Evolutionary conservation across 2,888 invertebrate species (phyloP).

Genomic region (Acleris cristana): DNA sequence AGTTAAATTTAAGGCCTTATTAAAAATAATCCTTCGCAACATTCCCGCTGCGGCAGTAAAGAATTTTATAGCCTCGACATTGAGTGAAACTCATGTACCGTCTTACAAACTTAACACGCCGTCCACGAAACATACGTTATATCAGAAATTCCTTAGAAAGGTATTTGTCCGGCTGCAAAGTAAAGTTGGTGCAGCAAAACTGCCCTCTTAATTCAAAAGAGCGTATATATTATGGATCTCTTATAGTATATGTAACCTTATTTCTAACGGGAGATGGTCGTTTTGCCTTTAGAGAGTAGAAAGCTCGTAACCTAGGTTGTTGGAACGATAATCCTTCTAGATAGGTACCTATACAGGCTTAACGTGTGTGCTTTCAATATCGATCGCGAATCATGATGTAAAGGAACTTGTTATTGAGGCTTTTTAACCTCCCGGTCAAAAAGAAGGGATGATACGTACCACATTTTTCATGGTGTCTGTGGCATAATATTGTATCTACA

Average conservation of each 20-base stretch:
- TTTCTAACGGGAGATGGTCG: no score
- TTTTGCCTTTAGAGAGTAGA: background rate
- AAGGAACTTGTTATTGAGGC: no score
- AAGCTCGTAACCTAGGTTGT: background rate
- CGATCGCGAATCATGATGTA: no score
- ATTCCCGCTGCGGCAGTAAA: constrained; percentile 24
- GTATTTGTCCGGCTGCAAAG: constrained; percentile 15
- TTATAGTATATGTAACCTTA: no score
- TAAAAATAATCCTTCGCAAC: constrained; percentile 21
- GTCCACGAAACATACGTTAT: background rate
- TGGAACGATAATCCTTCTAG: background rate
- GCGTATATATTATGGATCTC: no score
- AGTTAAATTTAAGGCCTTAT: constrained; percentile 31
- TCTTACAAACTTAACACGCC: constrained; percentile 10
- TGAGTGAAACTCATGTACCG: background rate
- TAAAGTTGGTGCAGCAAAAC: constrained; percentile 5
- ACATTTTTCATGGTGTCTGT: no score
- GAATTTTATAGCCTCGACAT: constrained; percentile 23
- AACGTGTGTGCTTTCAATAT: no score
- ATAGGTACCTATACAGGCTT: background rate
- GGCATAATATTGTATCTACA: no score
- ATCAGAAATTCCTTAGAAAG: background rate
- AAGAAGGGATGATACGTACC: no score
- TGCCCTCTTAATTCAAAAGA: no score
- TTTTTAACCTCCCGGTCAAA: no score